phyloP scores from a whole-genome alignment of 2,888 invertebrate genomes.

The Furcula furcula region DNA sequence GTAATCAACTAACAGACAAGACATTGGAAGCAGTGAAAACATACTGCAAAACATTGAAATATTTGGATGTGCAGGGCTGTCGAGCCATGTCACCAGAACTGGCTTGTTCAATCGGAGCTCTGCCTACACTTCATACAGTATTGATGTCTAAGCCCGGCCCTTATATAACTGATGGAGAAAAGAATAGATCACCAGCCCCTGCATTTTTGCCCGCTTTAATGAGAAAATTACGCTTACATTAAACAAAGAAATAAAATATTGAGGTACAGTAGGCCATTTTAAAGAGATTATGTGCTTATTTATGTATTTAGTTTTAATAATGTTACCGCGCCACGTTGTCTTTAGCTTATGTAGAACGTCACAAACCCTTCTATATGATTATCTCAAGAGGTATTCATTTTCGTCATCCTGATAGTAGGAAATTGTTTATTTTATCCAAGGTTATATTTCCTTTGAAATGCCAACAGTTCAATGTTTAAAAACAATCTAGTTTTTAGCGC shows the following conservation, averaged over 20 bases:
- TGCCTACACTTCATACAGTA: conserved; percentile 69
- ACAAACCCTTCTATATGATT: no score
- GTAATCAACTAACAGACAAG: conserved; percentile 82
- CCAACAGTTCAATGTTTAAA: no score
- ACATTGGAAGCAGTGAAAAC: conserved; percentile 74
- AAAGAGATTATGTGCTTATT: no score
- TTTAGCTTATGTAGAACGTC: no score
- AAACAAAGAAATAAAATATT: conserved; percentile 7
- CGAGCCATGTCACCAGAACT: conserved; percentile 71
- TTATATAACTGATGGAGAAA: conserved; percentile 62
- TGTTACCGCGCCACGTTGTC: no score
- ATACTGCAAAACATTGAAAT: conserved; percentile 76
- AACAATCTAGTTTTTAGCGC: no score
- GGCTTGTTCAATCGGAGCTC: conserved; percentile 59
- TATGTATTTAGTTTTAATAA: no score
- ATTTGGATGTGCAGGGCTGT: conserved; percentile 82
- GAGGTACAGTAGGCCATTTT: no score
- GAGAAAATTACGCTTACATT: conserved; percentile 64
- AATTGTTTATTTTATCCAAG: no score
- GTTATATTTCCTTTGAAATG: no score
- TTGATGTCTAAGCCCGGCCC: conserved; percentile 73
- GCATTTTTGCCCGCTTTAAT: conserved; percentile 65
- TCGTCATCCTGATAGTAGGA: no score
- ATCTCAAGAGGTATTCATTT: no score
- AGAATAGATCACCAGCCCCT: conserved; percentile 58